Conservation (phyloP, 2,888 invertebrate species). For the Netelia inedita region DNA sequence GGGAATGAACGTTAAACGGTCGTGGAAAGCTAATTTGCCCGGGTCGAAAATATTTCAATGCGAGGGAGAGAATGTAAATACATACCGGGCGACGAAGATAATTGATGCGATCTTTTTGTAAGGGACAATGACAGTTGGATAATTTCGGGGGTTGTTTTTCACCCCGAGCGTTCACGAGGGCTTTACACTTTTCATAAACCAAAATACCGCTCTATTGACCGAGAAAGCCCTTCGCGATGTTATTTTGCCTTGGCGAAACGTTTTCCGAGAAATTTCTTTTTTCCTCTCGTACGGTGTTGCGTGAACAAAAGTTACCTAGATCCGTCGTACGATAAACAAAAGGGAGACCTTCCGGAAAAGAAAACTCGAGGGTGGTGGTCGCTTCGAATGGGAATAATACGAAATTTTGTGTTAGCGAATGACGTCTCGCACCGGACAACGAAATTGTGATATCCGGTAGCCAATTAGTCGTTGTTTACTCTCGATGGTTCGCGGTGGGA, state of each 20-base stretch:
- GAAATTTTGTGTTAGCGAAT: constrained; percentile 3
- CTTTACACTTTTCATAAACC: background rate
- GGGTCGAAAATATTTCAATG: background rate
- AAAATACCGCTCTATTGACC: too few species aligned
- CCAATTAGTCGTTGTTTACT: constrained; percentile 62
- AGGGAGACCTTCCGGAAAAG: background rate
- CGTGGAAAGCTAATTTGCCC: too few species aligned
- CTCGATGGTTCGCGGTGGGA: background rate
- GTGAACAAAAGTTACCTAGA: background rate
- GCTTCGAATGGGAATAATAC: constrained; percentile 2
- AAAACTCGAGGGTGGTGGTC: background rate
- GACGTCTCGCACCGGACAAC: constrained; percentile 14
- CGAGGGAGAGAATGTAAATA: background rate
- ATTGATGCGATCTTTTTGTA: background rate
- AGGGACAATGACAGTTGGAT: constrained; percentile 7
- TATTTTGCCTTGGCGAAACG: background rate
- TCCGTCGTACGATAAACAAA: constrained; percentile 8
- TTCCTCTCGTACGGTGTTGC: too few species aligned
- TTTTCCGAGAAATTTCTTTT: background rate
- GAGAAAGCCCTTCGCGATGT: background rate
- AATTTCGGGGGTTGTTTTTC: too few species aligned
- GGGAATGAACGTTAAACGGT: too few species aligned
- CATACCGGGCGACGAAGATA: background rate
- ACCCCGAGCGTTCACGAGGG: background rate
- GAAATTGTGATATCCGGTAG: constrained; percentile 54